These are phyloP conservation scores for Mesorhabditis sp. DNA, from an alignment of 2,888 invertebrate genomes.

Conservation along the genomic window DNA sequence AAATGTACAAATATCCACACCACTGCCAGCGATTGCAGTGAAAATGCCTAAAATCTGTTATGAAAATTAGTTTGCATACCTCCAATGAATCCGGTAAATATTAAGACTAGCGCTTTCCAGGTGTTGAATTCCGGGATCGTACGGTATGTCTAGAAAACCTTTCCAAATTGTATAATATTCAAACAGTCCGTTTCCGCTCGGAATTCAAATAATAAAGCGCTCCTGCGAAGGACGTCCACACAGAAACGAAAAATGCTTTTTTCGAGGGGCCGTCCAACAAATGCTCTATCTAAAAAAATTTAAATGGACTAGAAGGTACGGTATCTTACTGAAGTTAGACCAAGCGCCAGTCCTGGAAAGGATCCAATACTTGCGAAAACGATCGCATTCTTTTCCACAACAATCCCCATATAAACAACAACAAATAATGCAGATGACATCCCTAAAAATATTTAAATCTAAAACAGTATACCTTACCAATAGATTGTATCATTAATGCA, in stretches of 20 bases:
- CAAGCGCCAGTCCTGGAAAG: slow-evolving; percentile 53
- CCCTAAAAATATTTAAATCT: slow-evolving; percentile 24
- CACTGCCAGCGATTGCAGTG: slow-evolving; percentile 55
- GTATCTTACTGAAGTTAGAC: slow-evolving; percentile 38
- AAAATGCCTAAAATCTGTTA: slow-evolving; percentile 38
- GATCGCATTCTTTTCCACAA: slow-evolving; percentile 51
- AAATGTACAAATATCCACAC: slow-evolving; percentile 56
- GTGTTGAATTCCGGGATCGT: slow-evolving; percentile 35
- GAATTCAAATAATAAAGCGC: slow-evolving; percentile 56
- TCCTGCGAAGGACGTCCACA: slow-evolving; percentile 57
- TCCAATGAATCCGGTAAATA: slow-evolving; percentile 53
- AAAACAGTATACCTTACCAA: slow-evolving; percentile 28
- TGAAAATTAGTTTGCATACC: slow-evolving; percentile 17
- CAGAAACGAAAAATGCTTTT: slow-evolving; percentile 58
- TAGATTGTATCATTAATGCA: slow-evolving; percentile 49
- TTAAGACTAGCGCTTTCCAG: slow-evolving; percentile 46
- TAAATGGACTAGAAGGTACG: not conserved
- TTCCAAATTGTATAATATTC: not conserved
- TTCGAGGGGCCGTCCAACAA: slow-evolving; percentile 47
- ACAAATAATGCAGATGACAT: slow-evolving; percentile 56
- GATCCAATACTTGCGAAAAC: slow-evolving; percentile 49
- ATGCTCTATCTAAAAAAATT: slow-evolving; percentile 38
- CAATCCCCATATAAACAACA: slow-evolving; percentile 55
- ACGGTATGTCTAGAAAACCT: slow-evolving; percentile 21
- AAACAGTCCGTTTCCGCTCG: slow-evolving; percentile 34